A percentile compares a stretch with the other conserved stretches of the same genome.
Conservation (phyloP, 2,888 invertebrate genomes). For the Oligia strigilis region DNA sequence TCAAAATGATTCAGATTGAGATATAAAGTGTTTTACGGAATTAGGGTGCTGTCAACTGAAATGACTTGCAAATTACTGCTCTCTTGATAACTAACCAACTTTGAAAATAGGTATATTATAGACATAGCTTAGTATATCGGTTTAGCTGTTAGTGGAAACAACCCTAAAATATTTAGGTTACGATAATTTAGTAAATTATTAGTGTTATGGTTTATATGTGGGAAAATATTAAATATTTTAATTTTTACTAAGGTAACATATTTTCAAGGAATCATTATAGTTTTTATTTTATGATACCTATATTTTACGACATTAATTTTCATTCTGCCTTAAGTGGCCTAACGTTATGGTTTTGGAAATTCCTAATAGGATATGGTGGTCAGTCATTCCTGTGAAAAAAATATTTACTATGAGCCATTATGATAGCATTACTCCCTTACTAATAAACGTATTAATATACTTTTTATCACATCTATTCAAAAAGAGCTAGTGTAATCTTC, state of each 20-base stretch:
- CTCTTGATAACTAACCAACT: no score
- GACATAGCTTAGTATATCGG: slow-evolving; percentile 4
- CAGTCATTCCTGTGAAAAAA: not conserved
- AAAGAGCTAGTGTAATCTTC: no score
- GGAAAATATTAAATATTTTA: slow-evolving; percentile 60
- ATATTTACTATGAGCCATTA: not conserved
- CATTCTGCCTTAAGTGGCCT: slow-evolving; percentile 24
- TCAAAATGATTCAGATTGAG: not conserved
- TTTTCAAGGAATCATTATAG: slow-evolving; percentile 52
- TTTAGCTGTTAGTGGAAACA: slow-evolving; percentile 27
- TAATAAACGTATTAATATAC: no score
- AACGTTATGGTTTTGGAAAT: slow-evolving; percentile 24
- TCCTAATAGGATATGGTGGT: not conserved
- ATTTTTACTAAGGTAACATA: slow-evolving; percentile 38
- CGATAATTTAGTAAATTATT: slow-evolving; percentile 71
- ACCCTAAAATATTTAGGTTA: slow-evolving; percentile 65
- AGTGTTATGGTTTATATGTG: slow-evolving; percentile 55
- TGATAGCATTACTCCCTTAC: no score
- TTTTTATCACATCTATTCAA: no score
- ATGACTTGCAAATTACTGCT: not conserved
- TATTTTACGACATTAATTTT: slow-evolving; percentile 31
- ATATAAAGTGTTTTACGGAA: not conserved
- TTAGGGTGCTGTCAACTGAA: not conserved
- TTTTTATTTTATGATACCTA: slow-evolving; percentile 51
- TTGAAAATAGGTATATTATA: not conserved